These are phyloP conservation scores for Hypomesus transpacificus DNA, from an alignment of 2,113 vertebrate genomes.

Conservation along the genomic window DNA sequence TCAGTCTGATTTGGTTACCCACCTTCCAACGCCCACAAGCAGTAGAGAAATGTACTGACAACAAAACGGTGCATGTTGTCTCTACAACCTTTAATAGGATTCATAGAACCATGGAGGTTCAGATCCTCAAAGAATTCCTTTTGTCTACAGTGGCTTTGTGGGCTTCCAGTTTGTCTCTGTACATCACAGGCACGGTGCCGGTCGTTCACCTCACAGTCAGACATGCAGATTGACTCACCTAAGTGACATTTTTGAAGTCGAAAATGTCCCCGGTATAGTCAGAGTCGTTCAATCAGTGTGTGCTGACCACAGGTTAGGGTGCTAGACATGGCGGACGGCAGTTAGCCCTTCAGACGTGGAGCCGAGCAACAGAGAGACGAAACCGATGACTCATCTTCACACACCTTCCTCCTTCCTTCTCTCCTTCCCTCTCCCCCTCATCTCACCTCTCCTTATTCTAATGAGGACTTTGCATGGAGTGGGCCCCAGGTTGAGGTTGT, in stretches of 20 bases:
- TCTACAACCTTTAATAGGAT: slow-evolving; percentile 33
- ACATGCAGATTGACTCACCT: too few species aligned
- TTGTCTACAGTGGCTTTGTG: neutral
- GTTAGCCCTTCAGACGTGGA: too few species aligned
- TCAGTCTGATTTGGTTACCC: slow-evolving; percentile 11
- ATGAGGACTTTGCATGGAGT: slow-evolving; percentile 38
- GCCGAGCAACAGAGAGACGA: too few species aligned
- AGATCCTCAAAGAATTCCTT: neutral
- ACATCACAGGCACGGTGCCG: too few species aligned
- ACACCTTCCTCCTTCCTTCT: slow-evolving; percentile 13
- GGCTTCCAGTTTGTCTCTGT: too few species aligned
- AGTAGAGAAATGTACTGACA: slow-evolving; percentile 17
- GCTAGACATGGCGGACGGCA: too few species aligned
- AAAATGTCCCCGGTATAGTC: too few species aligned
- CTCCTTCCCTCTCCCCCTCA: slow-evolving; percentile 2
- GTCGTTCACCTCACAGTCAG: too few species aligned
- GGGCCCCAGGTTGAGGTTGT: slow-evolving; percentile 46
- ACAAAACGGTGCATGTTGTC: slow-evolving; percentile 31
- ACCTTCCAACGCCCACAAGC: slow-evolving; percentile 7
- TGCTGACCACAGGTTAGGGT: too few species aligned
- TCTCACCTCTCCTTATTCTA: slow-evolving; percentile 37
- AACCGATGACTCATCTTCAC: too few species aligned
- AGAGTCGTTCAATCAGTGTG: too few species aligned
- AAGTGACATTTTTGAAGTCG: too few species aligned
- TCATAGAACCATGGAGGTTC: slow-evolving; percentile 17